Percentiles rank a stretch among this genome's conserved stretches.
These are phyloP conservation scores for Trachelus troglodyta DNA, from an alignment of 2,888 invertebrate genomes.

Conservation along the genomic window DNA sequence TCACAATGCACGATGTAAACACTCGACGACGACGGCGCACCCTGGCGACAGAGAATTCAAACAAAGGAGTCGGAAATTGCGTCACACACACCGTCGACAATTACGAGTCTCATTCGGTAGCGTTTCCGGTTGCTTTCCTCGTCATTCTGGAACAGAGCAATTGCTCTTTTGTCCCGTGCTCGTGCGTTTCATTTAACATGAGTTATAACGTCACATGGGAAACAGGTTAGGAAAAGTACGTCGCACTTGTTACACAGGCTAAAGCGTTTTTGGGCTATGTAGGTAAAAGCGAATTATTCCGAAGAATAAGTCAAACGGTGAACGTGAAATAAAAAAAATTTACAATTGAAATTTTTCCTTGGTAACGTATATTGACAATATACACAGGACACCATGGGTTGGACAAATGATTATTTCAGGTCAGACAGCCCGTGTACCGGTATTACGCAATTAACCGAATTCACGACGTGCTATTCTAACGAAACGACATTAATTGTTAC, in stretches of 20 bases:
- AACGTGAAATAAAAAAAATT: not conserved
- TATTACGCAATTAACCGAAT: not conserved
- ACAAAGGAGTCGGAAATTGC: not conserved
- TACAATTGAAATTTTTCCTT: not conserved
- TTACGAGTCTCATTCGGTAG: not conserved
- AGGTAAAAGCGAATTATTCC: not conserved
- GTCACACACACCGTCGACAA: slow-evolving; percentile 4
- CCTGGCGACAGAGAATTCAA: not conserved
- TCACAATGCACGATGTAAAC: too few relatives aligned
- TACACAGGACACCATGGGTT: not conserved
- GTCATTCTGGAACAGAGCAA: too few relatives aligned
- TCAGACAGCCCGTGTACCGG: not conserved
- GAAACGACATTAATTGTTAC: not conserved
- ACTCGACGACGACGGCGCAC: too few relatives aligned
- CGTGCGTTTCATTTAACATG: too few relatives aligned
- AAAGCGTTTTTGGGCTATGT: not conserved
- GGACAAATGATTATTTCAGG: not conserved
- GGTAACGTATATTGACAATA: not conserved
- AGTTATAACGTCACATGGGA: too few relatives aligned
- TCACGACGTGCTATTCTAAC: not conserved
- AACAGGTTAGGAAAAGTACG: not conserved
- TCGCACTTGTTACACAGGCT: not conserved
- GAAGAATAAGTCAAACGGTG: not conserved
- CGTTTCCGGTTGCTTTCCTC: not conserved
- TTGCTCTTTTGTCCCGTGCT: too few relatives aligned